Conservation (phyloP, 2,797 vertebrate species). For the Sebastes variabilis region DNA sequence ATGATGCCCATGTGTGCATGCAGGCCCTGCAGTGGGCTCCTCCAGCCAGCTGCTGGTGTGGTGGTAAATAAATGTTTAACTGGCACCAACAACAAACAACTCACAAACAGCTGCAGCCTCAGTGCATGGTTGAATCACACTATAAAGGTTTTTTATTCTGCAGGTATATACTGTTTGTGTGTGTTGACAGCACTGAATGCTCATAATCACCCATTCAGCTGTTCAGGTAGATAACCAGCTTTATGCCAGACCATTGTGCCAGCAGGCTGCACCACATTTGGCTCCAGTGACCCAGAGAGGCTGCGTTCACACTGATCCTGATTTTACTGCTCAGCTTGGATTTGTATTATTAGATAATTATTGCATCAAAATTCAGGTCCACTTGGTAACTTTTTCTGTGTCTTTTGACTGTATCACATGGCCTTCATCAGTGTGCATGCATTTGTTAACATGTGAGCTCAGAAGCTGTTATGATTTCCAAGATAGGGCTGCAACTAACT, state of each 20-base stretch:
- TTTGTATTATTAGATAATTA: not conserved
- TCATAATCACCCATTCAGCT: not conserved
- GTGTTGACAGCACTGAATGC: not conserved
- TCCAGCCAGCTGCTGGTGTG: conserved; percentile 8
- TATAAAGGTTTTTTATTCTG: not conserved
- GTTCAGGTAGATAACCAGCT: conserved; percentile 15
- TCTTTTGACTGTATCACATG: too few species aligned
- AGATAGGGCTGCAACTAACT: too few species aligned
- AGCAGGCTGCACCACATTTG: conserved; percentile 34
- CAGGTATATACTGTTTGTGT: not conserved
- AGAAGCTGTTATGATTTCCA: too few species aligned
- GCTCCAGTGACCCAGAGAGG: not conserved
- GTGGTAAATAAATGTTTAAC: too few species aligned
- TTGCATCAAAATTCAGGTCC: not conserved
- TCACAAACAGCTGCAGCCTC: not conserved
- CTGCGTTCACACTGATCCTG: not conserved
- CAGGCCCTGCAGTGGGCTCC: conserved; percentile 32
- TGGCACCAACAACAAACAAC: not conserved
- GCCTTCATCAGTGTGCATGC: too few species aligned
- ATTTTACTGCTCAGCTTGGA: not conserved
- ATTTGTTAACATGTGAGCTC: fast-evolving
- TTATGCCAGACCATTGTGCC: conserved; percentile 23
- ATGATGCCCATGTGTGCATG: conserved; percentile 17
- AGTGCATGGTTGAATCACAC: not conserved
- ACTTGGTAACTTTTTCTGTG: not conserved